Percentiles rank a stretch among this genome's conserved stretches.
These are phyloP conservation scores for Stictonetta naevosa DNA, from an alignment of 2,113 vertebrate species.

Conservation along the genomic window DNA sequence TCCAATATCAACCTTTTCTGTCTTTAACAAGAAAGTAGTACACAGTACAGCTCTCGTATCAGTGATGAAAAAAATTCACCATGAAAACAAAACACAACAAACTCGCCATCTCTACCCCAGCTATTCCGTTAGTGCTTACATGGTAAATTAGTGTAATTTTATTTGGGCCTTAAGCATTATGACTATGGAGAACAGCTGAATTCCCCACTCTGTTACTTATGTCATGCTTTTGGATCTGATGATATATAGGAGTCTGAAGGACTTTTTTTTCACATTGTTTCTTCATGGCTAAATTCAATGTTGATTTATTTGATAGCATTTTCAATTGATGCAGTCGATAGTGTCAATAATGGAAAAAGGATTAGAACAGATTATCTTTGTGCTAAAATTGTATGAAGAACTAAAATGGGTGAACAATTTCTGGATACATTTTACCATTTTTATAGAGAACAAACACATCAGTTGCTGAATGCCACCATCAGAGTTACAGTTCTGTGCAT, in stretches of 20 bases:
- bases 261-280: conserved; percentile 67
- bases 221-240: conserved; percentile 45
- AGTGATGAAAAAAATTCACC: background rate
- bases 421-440: background rate
- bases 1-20: conserved; percentile 79
- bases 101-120: background rate
- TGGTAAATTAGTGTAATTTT: conserved; percentile 65
- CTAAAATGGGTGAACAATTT: conserved; percentile 18
- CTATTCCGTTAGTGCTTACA: conserved; percentile 18
- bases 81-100: conserved; percentile 36
- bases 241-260: conserved; percentile 70
- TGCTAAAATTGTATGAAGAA: conserved; percentile 63
- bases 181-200: conserved; percentile 50
- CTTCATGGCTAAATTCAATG: conserved; percentile 70
- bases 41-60: background rate
- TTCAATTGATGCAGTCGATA: conserved; percentile 62
- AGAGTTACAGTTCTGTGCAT: background rate
- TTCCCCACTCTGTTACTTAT: conserved; percentile 40
- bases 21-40: conserved; percentile 80
- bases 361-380: conserved; percentile 74
- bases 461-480: background rate
- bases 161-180: conserved; percentile 51
- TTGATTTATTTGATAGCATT: conserved; percentile 75
- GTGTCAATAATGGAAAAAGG: conserved; percentile 73
- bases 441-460: background rate